Evolutionary conservation across 92 coral and sea anemone genomes (phyloP), one percentile per base, ranked within the genome.

Genomic region (Actinernus sp.): DNA sequence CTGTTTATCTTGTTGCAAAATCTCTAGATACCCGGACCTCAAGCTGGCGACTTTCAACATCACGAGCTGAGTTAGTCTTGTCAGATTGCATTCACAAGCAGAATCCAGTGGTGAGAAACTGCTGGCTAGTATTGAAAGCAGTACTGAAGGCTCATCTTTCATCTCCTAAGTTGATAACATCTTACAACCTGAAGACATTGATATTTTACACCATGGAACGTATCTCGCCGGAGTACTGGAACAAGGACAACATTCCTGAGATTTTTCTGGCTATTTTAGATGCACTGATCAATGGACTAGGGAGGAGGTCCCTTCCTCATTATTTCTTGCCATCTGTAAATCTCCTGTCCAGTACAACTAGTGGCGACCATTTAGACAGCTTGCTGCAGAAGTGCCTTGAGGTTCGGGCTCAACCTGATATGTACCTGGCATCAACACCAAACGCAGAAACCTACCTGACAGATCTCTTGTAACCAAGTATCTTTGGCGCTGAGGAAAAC

Each of bases 81-180:
- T n/a, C n/a, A n/a, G n/a, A n/a, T n/a, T n/a, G n/a, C 63, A 56
- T 56, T 18, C 32, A 2, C 10, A 8, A 56, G 20, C 3, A 18
- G 9, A 41, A 32, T 20, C 63, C 63, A 32, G 43, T 56, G 14
- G 63, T 56, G 3, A 26, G 63, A 31, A 56, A 56, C 19, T 56
- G 63, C 26, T 56, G 63, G 63, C 23, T 56, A 19, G 63, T 56
- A 20, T 32, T 56, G 37, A 56, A 56, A 32, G 63, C 63, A 32
- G 24, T 56, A 12, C 37, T 56, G 25, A 56, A 56, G 19, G 63
- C 63, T 2, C 63, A 56, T 19, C 63, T 56, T 26, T 56, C 63
- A 20, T 46, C 32, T 32, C 63, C 63, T 46, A 56, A 56, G 19
- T 56, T 56, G 28, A 56, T 56, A 17, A 56, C 63, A 41, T 56